phyloP scores from a whole-genome alignment of 2,888 invertebrate species.

The Ophioninae sp. region DNA sequence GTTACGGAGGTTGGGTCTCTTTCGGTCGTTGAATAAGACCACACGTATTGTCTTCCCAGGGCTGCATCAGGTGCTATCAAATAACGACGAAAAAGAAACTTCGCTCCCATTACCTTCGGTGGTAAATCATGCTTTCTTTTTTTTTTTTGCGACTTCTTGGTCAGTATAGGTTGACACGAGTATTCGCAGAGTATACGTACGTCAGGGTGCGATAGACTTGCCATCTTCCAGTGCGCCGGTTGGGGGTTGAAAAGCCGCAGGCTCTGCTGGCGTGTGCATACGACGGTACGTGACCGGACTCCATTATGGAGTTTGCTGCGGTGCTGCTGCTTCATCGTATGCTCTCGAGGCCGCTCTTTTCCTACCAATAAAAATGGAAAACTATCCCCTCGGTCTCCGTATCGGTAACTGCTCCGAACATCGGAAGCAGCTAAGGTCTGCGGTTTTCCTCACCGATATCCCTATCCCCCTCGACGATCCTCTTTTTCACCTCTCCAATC shows the following conservation, averaged over 20 bases:
- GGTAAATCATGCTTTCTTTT: background rate
- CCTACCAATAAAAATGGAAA: slow-evolving; percentile 73
- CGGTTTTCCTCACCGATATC: slow-evolving; percentile 46
- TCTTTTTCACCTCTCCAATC: slow-evolving; percentile 4
- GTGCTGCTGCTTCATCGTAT: slow-evolving; percentile 37
- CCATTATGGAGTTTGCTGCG: slow-evolving; percentile 69
- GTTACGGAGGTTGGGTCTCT: background rate
- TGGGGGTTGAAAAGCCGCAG: slow-evolving; percentile 73
- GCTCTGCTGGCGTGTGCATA: slow-evolving; percentile 75
- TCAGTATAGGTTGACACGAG: background rate
- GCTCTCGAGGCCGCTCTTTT: slow-evolving; percentile 69
- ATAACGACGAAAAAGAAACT: background rate
- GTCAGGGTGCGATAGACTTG: slow-evolving; percentile 55
- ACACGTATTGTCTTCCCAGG: background rate
- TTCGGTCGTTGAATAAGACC: slow-evolving; percentile 1
- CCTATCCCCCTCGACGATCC: background rate
- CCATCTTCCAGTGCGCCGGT: slow-evolving; percentile 41
- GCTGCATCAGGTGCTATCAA: background rate
- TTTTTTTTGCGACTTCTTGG: background rate
- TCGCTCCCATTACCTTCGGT: background rate
- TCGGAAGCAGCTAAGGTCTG: slow-evolving; percentile 49
- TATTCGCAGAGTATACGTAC: slow-evolving; percentile 1
- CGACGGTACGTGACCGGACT: slow-evolving; percentile 76
- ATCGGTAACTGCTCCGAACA: slow-evolving; percentile 64
- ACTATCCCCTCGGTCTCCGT: slow-evolving; percentile 62